Percentiles rank a stretch among this genome's conserved stretches.
Conservation (phyloP, 2,113 vertebrate genomes). For the Melanostigma gelatinosum region DNA sequence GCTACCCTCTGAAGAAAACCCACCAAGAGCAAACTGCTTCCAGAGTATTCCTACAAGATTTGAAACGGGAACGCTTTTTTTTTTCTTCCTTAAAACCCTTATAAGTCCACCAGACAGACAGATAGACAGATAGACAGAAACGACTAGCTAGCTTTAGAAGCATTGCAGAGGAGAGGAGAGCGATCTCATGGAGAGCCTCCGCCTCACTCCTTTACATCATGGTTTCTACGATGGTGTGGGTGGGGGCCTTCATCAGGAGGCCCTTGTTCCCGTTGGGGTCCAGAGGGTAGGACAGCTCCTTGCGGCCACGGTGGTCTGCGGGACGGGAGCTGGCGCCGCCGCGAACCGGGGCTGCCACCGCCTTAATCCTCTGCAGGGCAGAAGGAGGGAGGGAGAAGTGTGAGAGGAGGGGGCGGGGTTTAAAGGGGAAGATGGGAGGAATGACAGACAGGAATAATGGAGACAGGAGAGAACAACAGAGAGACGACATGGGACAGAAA, state of each 20-base stretch:
- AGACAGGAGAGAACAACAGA: not conserved
- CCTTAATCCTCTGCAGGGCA: conserved; percentile 91
- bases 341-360: conserved; percentile 89
- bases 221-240: conserved; percentile 97
- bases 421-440: not conserved
- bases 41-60: conserved; percentile 60
- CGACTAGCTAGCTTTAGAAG: conserved; percentile 72
- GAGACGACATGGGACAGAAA: not conserved
- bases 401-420: not conserved
- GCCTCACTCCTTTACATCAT: conserved; percentile 91
- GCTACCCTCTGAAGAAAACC: conserved; percentile 42
- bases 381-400: not conserved
- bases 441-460: too few species aligned
- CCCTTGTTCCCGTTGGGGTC: conserved; percentile 88
- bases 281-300: conserved; percentile 77
- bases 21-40: conserved; percentile 45
- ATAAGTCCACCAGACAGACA: conserved; percentile 76
- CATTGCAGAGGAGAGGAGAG: conserved; percentile 71
- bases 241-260: conserved; percentile 88
- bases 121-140: conserved; percentile 66
- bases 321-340: conserved; percentile 85
- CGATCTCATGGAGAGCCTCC: conserved; percentile 85
- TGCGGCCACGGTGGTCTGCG: conserved; percentile 71
- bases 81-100: conserved; percentile 62
- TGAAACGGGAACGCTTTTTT: conserved; percentile 52